A percentile compares a stretch with the other conserved stretches of the same genome.
Conservation (phyloP, 2,888 invertebrate species). For the Oegoconia quadripuncta region DNA sequence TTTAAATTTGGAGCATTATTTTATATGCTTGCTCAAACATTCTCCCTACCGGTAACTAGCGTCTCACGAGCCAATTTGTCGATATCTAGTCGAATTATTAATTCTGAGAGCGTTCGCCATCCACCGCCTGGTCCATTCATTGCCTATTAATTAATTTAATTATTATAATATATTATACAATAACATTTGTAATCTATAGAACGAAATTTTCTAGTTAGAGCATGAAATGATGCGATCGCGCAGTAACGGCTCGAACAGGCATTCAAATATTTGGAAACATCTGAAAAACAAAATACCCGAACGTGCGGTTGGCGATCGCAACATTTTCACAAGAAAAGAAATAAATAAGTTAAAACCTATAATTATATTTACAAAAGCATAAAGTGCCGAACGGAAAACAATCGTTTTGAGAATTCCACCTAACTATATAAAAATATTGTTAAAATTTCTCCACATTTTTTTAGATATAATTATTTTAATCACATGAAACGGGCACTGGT, state of each 20-base stretch:
- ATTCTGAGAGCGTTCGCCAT: slow-evolving; percentile 71
- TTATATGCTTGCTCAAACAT: slow-evolving; percentile 77
- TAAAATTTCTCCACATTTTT: slow-evolving; percentile 57
- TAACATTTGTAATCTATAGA: slow-evolving; percentile 78
- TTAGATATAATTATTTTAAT: slow-evolving; percentile 51
- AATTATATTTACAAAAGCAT: slow-evolving; percentile 75
- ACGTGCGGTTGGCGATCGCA: slow-evolving; percentile 6
- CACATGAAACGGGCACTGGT: slow-evolving; percentile 74
- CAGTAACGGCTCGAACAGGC: too few species aligned
- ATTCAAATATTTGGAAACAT: too few species aligned
- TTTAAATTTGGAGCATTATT: slow-evolving; percentile 68
- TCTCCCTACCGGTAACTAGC: slow-evolving; percentile 69
- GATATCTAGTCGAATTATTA: slow-evolving; percentile 57
- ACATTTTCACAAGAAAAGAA: slow-evolving; percentile 39
- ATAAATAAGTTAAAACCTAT: slow-evolving; percentile 74
- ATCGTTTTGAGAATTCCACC: slow-evolving; percentile 59
- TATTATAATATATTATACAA: slow-evolving; percentile 66
- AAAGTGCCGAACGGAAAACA: slow-evolving; percentile 61
- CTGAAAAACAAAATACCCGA: too few species aligned
- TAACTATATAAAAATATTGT: slow-evolving; percentile 71
- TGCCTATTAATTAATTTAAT: slow-evolving; percentile 55
- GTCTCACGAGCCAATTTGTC: slow-evolving; percentile 54
- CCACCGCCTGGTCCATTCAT: slow-evolving; percentile 72
- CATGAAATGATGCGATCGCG: slow-evolving; percentile 47
- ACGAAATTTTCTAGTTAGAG: slow-evolving; percentile 74